phyloP scores from a whole-genome alignment of 2,888 invertebrate genomes.

The Drosophila macrospina region DNA sequence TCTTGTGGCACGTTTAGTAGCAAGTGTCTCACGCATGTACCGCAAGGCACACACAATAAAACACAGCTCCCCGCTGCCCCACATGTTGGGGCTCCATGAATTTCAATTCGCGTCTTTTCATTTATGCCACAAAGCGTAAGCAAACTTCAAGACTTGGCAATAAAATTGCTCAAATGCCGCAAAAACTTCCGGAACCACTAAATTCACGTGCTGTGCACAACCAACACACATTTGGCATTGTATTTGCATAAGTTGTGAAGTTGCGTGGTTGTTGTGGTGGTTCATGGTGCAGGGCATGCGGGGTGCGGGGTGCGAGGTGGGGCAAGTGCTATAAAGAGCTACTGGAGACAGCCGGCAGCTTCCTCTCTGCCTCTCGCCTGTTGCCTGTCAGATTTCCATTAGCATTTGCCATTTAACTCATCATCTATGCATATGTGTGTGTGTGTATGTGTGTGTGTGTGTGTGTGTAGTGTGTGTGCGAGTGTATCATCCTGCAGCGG shows the following conservation, averaged over 20 bases:
- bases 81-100: slow-evolving; percentile 55
- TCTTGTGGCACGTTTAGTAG: slow-evolving; percentile 53
- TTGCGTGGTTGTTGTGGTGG: slow-evolving; percentile 21
- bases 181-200: slow-evolving; percentile 74
- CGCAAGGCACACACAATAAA: slow-evolving; percentile 41
- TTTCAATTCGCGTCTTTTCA: slow-evolving; percentile 78
- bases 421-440: slow-evolving; percentile 44
- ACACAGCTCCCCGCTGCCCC: slow-evolving; percentile 27
- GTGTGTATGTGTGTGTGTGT: slow-evolving; percentile 18
- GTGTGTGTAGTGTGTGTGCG: slow-evolving; percentile 25
- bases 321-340: slow-evolving; percentile 42
- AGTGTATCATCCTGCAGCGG: slow-evolving; percentile 67
- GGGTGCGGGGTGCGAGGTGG: neutral
- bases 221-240: slow-evolving; percentile 38
- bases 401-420: slow-evolving; percentile 78
- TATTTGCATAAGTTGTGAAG: slow-evolving; percentile 63
- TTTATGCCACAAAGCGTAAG: slow-evolving; percentile 76
- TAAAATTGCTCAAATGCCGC: slow-evolving; percentile 74
- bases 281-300: too few relatives aligned
- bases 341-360: slow-evolving; percentile 42
- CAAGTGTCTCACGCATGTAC: slow-evolving; percentile 30
- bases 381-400: slow-evolving; percentile 75
- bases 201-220: slow-evolving; percentile 66
- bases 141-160: slow-evolving; percentile 76
- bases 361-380: slow-evolving; percentile 23